Base-by-base conservation (phyloP, 2,888 invertebrate genomes). In the Beris morrisii region DNA sequence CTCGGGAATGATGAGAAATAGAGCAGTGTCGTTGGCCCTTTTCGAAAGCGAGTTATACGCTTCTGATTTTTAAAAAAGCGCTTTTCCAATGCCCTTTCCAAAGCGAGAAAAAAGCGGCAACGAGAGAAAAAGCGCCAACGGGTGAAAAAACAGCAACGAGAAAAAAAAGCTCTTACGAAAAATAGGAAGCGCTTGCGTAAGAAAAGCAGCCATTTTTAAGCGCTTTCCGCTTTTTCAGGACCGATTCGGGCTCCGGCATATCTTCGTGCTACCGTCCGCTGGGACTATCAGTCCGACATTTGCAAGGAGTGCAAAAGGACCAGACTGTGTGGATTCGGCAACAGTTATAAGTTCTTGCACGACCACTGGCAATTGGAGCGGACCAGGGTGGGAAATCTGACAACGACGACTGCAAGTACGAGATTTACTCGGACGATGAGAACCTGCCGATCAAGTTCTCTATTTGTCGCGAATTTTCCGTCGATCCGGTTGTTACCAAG, bases 301-400 rank as follows among this genome's bases (percentile, higher is more conserved):
- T 99, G 99, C 80, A 99, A 99, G 80, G 99, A 99, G 81, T 99
- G 94, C 78, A 99, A 99, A 77, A 99, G 99, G 80, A 99, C 99
- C 0, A 99, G 99, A 0, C 99, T 93, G 81, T 99, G 99, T 83
- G 98, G 98, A 0, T 99, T 99, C 82, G 99, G 99, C 2, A 98
- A 99, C 75, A 96, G 96, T 68, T 99, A 99, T 81, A 99, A 98
- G 78, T 99, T 99, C 81, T 85, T 99, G 69, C 99, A 99, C 82
- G 99, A 99, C 78, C 87, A 99, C 0, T 99, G 99, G 99, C 99
- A 99, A 78, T 78, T 99, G 69, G 99, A 99, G 81, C 72, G 84
- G 87, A 74, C 83, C 88, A 87, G 55, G 87, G 86, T 2, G 83
- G 79, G 30, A 80, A 81, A 5, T 86, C 76, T 1, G 83, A 80